A percentile compares a stretch with the other conserved stretches of the same genome.
phyloP scores from a whole-genome alignment of 2,888 invertebrate species.

The Protophormia terraenovae region DNA sequence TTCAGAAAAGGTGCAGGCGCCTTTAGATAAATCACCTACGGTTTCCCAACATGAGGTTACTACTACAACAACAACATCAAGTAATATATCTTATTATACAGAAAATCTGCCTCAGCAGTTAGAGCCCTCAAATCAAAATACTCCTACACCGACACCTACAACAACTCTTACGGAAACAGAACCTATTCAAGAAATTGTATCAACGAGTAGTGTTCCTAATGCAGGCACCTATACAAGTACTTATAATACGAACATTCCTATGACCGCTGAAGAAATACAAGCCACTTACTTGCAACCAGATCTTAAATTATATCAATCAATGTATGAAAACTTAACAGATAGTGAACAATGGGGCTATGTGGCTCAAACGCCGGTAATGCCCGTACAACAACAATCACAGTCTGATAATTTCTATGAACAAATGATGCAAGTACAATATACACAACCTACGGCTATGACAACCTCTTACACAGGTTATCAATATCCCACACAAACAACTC shows the following conservation, averaged over 20 bases:
- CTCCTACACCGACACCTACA: neutral
- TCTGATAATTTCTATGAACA: conserved; percentile 78
- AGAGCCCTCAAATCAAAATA: neutral
- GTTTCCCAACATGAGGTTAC: neutral
- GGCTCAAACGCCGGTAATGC: conserved; percentile 32
- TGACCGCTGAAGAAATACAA: conserved; percentile 78
- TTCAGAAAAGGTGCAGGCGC: conserved; percentile 68
- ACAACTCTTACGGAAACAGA: neutral
- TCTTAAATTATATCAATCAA: conserved; percentile 76
- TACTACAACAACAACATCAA: neutral
- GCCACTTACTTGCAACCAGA: conserved; percentile 78
- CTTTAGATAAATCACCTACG: conserved; percentile 42
- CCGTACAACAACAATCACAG: conserved; percentile 57
- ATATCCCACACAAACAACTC: conserved; percentile 73
- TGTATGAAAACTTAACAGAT: conserved; percentile 77
- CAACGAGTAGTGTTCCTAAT: conserved; percentile 2
- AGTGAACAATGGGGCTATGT: conserved; percentile 75
- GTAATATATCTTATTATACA: neutral
- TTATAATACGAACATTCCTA: conserved; percentile 68
- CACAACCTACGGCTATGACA: conserved; percentile 66
- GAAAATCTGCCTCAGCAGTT: neutral
- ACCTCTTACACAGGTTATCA: conserved; percentile 70
- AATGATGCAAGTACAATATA: conserved; percentile 78
- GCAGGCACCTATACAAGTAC: conserved; percentile 25
- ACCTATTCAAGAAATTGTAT: conserved; percentile 8